These are phyloP conservation scores for Sitta europaea DNA, from an alignment of 2,113 vertebrate species.

Conservation along the genomic window DNA sequence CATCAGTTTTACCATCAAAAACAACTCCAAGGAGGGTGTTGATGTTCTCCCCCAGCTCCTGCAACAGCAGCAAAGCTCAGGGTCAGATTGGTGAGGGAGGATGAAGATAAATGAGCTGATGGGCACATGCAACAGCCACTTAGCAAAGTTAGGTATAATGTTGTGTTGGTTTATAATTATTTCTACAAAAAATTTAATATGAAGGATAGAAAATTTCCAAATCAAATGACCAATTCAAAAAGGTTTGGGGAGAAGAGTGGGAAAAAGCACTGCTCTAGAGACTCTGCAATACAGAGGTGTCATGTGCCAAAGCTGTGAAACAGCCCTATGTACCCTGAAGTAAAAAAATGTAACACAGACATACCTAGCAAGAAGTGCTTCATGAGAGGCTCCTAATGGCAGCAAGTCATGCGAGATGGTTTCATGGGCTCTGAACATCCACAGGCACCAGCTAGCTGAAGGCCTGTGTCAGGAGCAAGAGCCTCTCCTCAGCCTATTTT, in stretches of 20 bases:
- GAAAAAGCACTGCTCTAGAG: not conserved
- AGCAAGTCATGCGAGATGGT: not conserved
- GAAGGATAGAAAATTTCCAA: not conserved
- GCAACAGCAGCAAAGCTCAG: rapidly evolving
- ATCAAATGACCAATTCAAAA: not conserved
- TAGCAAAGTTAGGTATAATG: not conserved
- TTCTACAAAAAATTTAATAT: not conserved
- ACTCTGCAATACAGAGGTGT: rapidly evolving
- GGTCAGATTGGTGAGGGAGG: not conserved
- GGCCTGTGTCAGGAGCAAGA: not conserved
- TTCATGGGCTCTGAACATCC: not conserved
- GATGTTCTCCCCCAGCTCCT: not conserved
- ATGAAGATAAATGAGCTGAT: not conserved
- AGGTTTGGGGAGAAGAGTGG: not conserved
- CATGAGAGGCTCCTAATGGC: not conserved
- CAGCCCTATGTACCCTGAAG: not conserved
- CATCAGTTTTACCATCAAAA: not conserved
- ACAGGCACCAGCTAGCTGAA: rapidly evolving
- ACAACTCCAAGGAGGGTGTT: not conserved
- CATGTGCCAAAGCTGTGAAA: rapidly evolving
- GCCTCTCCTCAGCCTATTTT: not conserved
- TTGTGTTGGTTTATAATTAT: not conserved
- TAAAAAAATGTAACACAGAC: not conserved
- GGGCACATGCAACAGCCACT: not conserved
- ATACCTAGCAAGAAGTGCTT: not conserved